These are phyloP conservation scores for Caenorhabditis uteleia DNA, from an alignment of 2,888 invertebrate genomes.

Conservation along the genomic window DNA sequence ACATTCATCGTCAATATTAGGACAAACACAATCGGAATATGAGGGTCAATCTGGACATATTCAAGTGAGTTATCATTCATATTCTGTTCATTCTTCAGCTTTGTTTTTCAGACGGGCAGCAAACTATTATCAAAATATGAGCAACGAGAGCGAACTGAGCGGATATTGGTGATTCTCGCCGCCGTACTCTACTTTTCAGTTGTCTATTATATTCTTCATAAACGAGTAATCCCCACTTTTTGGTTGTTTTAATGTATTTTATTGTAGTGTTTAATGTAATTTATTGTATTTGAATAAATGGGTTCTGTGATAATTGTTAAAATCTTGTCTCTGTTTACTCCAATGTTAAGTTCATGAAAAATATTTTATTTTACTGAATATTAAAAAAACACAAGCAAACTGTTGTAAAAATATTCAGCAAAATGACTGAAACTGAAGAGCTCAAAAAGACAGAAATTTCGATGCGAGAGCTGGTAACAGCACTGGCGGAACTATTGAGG, in stretches of 20 bases:
- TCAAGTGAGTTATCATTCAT: constrained; percentile 9
- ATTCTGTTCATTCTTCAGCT: background rate
- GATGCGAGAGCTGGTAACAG: constrained; percentile 12
- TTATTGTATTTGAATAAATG: too few species aligned
- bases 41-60: constrained; percentile 55
- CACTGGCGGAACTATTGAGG: constrained; percentile 27
- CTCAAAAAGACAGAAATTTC: constrained; percentile 4
- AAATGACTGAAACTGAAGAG: constrained; percentile 6
- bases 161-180: constrained; percentile 85
- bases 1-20: constrained; percentile 71
- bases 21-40: constrained; percentile 59
- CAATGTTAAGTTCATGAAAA: too few species aligned
- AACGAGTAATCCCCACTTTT: constrained; percentile 76
- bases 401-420: background rate
- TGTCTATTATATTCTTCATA: constrained; percentile 89
- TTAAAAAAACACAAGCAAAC: too few species aligned
- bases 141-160: constrained; percentile 91
- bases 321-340: too few species aligned
- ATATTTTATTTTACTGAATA: too few species aligned
- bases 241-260: constrained; percentile 37
- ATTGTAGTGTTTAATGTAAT: too few species aligned
- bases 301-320: too few species aligned
- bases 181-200: constrained; percentile 87
- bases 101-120: constrained; percentile 80
- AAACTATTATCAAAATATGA: constrained; percentile 92